Evolutionary conservation across 1,140 invertebrate genomes (phyloP).

Genomic region (Drosophila carrolli): DNA sequence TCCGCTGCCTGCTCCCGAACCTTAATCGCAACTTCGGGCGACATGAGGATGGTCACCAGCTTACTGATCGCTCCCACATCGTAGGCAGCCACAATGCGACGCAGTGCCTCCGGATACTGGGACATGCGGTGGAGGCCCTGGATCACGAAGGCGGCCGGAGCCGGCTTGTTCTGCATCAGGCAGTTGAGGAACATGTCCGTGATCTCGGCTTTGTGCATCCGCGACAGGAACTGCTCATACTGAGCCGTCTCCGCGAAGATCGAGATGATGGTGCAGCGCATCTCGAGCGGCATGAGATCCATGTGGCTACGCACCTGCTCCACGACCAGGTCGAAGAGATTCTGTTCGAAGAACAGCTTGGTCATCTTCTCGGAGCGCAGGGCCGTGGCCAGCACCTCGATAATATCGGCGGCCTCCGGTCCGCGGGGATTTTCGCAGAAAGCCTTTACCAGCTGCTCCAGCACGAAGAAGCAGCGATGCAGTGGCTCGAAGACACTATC

Average conservation of each 20-base stretch:
- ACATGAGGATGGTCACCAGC: conserved; percentile 50
- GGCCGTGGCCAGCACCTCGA: conserved; percentile 71
- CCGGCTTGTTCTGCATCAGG: conserved; percentile 50
- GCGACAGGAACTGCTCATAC: conserved; percentile 50
- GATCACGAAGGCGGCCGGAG: conserved; percentile 58
- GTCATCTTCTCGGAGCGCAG: conserved; percentile 74
- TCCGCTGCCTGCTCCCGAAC: conserved; percentile 68
- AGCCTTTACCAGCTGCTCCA: conserved; percentile 68
- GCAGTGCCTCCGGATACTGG: conserved; percentile 45
- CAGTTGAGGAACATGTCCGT: conserved; percentile 65
- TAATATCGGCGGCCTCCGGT: conserved; percentile 44
- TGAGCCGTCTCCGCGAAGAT: conserved; percentile 73
- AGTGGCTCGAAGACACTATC: conserved; percentile 50
- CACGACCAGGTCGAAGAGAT: conserved; percentile 69
- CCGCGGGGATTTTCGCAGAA: conserved; percentile 55
- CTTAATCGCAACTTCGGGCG: conserved; percentile 52
- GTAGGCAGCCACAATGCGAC: conserved; percentile 54
- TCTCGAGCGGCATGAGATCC: conserved; percentile 25
- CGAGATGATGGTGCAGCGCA: conserved; percentile 62
- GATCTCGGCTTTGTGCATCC: conserved; percentile 56
- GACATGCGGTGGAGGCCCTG: conserved; percentile 66
- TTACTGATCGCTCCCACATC: conserved; percentile 30
- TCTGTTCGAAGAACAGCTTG: conserved; percentile 78
- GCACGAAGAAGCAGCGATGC: conserved; percentile 51
- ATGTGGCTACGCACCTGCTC: conserved; percentile 43